Conservation (phyloP, 2,888 invertebrate genomes). For the Creontiades dilutus region DNA sequence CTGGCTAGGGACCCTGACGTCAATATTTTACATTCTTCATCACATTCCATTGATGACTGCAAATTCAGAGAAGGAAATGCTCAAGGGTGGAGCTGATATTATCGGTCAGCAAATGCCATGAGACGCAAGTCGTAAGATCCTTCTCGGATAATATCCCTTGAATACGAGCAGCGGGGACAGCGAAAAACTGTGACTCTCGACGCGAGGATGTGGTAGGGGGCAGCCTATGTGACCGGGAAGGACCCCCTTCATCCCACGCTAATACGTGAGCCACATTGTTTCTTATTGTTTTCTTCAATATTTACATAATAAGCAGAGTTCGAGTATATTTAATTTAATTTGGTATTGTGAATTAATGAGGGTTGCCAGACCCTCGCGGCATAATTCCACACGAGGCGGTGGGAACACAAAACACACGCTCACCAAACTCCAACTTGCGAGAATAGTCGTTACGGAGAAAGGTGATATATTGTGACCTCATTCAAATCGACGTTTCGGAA, state of each 20-base stretch:
- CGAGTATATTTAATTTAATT: slow-evolving; percentile 68
- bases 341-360: slow-evolving; percentile 68
- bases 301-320: slow-evolving; percentile 66
- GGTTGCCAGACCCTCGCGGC: slow-evolving; percentile 38
- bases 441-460: not conserved
- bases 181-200: slow-evolving; percentile 1
- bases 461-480: slow-evolving; percentile 49
- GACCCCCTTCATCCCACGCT: slow-evolving; percentile 59
- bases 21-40: not conserved
- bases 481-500: slow-evolving; percentile 56
- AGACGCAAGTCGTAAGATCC: not conserved
- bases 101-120: not conserved
- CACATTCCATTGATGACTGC: not conserved
- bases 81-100: not conserved
- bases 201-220: not conserved
- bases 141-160: not conserved
- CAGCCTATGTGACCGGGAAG: slow-evolving; percentile 13
- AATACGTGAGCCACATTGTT: slow-evolving; percentile 69
- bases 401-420: slow-evolving; percentile 40
- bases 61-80: not conserved
- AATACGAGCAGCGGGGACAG: slow-evolving; percentile 23
- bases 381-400: slow-evolving; percentile 54
- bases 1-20: too few species aligned
- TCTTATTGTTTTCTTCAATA: slow-evolving; percentile 68
- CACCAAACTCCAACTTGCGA: slow-evolving; percentile 5